These are phyloP conservation scores for Ischnus inquisitorius DNA, from an alignment of 2,888 invertebrate genomes.

Conservation along the genomic window DNA sequence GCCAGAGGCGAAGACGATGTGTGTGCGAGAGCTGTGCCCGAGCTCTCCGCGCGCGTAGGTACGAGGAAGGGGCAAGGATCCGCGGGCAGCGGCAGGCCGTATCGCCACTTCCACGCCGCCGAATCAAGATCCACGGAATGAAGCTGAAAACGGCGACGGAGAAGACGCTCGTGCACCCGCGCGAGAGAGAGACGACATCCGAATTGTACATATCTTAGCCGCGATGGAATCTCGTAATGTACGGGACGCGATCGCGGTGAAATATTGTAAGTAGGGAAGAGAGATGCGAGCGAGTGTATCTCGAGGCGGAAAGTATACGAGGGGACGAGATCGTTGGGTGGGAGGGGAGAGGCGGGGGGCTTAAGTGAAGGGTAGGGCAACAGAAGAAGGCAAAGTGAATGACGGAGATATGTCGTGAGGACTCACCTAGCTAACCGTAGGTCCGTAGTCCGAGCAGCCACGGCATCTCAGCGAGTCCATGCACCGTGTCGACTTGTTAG, in stretches of 20 bases:
- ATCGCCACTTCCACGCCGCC: background rate
- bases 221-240: background rate
- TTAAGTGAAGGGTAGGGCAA: constrained; percentile 6
- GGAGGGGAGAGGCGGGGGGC: background rate
- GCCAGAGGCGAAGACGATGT: constrained; percentile 70
- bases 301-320: background rate
- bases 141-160: background rate
- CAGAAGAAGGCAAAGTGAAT: constrained; percentile 6
- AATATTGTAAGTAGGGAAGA: background rate
- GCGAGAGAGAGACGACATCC: background rate
- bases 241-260: background rate
- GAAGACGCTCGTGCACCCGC: background rate
- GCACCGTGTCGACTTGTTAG: constrained; percentile 74
- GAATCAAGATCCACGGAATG: background rate
- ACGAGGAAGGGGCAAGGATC: constrained; percentile 63
- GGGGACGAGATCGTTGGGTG: constrained; percentile 1
- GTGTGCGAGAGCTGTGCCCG: constrained; percentile 24
- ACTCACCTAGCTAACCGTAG: constrained; percentile 84
- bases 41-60: constrained; percentile 3
- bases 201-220: background rate
- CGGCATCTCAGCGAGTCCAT: constrained; percentile 84
- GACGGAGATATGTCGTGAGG: constrained; percentile 19
- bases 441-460: constrained; percentile 82
- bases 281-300: background rate
- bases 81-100: constrained; percentile 35